These are phyloP conservation scores for Dasysyrphus albostriatus DNA, from an alignment of 2,888 invertebrate genomes.

Conservation along the genomic window DNA sequence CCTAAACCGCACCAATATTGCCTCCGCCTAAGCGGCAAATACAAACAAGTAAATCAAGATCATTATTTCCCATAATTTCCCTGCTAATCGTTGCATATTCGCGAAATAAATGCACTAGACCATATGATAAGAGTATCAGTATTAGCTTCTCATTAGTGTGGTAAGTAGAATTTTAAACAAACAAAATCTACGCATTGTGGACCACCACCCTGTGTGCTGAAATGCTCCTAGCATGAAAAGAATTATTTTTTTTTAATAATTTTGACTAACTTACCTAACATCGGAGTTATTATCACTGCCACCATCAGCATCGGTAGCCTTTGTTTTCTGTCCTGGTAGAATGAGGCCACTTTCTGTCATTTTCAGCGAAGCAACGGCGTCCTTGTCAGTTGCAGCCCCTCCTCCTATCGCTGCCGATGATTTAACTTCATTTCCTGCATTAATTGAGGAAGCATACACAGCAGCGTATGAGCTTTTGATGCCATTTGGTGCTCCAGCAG, in stretches of 20 bases:
- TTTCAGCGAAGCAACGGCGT: slow-evolving; percentile 73
- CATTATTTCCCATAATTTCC: slow-evolving; percentile 10
- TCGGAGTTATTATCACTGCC: slow-evolving; percentile 80
- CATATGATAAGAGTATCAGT: slow-evolving; percentile 22
- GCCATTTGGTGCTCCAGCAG: slow-evolving; percentile 78
- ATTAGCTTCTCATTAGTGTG: slow-evolving; percentile 27
- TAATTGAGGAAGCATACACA: slow-evolving; percentile 67
- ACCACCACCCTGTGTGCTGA: not conserved
- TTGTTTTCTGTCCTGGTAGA: slow-evolving; percentile 82
- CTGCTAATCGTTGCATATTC: slow-evolving; percentile 10
- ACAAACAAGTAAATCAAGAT: slow-evolving; percentile 18
- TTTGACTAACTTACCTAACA: slow-evolving; percentile 80
- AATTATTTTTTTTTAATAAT: slow-evolving; percentile 23
- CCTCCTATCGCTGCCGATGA: slow-evolving; percentile 33
- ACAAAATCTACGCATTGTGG: not conserved
- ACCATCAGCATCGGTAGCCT: slow-evolving; percentile 81
- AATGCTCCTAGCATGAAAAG: not conserved
- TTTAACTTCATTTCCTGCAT: slow-evolving; percentile 51
- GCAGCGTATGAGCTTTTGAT: slow-evolving; percentile 79
- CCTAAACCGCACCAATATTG: not conserved
- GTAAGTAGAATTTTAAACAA: slow-evolving; percentile 26
- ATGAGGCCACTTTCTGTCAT: slow-evolving; percentile 81
- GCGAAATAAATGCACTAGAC: slow-evolving; percentile 42
- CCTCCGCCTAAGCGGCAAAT: not conserved
- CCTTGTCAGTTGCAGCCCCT: slow-evolving; percentile 57